Conservation (phyloP, 1,140 invertebrate genomes). For the Apis laboriosa region DNA sequence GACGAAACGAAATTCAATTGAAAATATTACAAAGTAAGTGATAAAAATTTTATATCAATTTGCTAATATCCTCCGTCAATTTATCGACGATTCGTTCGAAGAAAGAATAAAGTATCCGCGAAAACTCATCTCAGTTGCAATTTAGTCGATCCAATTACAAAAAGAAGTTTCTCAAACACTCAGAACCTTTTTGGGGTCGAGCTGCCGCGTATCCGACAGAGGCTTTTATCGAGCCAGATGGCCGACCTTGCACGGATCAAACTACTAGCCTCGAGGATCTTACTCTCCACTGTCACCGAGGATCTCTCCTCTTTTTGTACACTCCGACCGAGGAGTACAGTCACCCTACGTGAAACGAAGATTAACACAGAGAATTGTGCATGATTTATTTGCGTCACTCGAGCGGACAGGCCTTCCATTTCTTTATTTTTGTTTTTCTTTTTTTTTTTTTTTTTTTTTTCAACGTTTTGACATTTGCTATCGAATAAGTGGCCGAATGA, state of each 20-base stretch:
- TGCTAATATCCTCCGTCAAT: too few relatives aligned
- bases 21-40: too few relatives aligned
- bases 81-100: too few relatives aligned
- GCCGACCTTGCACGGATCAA: constrained; percentile 26
- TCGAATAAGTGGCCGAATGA: constrained; percentile 12
- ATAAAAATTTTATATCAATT: too few relatives aligned
- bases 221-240: constrained; percentile 8
- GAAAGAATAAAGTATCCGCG: too few relatives aligned
- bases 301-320: background rate
- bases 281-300: background rate
- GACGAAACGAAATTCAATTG: too few relatives aligned
- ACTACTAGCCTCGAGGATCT: constrained; percentile 13
- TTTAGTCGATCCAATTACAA: constrained; percentile 8
- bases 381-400: constrained; percentile 6
- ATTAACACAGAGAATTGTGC: background rate
- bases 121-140: background rate
- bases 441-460: background rate
- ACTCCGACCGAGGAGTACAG: background rate
- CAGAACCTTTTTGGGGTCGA: background rate
- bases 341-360: background rate
- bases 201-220: background rate
- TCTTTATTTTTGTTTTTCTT: too few relatives aligned
- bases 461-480: constrained; percentile 40
- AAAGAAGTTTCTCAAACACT: background rate
- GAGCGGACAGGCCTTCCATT: too few relatives aligned